Percentiles rank a stretch among this genome's conserved stretches.
These are phyloP conservation scores for Sycobia sp. DNA, from an alignment of 1,140 invertebrate genomes.

Conservation along the genomic window DNA sequence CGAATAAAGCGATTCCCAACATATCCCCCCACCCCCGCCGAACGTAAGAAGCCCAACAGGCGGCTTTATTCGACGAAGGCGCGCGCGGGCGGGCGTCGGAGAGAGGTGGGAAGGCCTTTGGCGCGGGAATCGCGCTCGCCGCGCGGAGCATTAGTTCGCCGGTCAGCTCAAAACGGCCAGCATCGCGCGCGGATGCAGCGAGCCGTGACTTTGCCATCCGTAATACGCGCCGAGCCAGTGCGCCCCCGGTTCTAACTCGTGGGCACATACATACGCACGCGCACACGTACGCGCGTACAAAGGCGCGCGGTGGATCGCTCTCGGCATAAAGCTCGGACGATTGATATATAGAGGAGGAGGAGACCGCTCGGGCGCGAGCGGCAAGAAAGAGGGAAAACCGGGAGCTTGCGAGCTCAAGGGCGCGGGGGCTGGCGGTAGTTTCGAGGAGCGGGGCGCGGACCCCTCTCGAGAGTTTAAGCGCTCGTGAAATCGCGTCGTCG, in stretches of 20 bases:
- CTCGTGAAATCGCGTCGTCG: conserved; percentile 19
- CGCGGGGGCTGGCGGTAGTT: background rate
- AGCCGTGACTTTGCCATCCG: too few species aligned
- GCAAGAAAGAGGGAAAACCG: conserved; percentile 1
- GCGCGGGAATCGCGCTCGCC: conserved; percentile 27
- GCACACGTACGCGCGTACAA: background rate
- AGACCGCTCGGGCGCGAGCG: background rate
- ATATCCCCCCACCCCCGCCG: too few species aligned
- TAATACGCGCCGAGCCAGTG: too few species aligned
- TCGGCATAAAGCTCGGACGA: too few species aligned
- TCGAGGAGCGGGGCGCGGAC: background rate
- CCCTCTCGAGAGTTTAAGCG: conserved; percentile 14
- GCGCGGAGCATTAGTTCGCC: conserved; percentile 42
- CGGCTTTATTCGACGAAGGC: too few species aligned
- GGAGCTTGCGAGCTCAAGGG: conserved; percentile 9
- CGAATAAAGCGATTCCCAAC: too few species aligned
- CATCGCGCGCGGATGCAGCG: conserved; percentile 28
- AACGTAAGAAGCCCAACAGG: too few species aligned
- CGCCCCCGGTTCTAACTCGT: conserved; percentile 16
- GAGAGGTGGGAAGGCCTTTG: conserved; percentile 44
- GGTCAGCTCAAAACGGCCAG: conserved; percentile 44
- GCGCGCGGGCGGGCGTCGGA: too few species aligned
- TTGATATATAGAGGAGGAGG: too few species aligned
- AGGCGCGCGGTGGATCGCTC: too few species aligned
- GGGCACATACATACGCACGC: background rate